Evolutionary conservation across 2,888 invertebrate genomes (phyloP).

Genomic region (Pristionchus maxplancki): DNA sequence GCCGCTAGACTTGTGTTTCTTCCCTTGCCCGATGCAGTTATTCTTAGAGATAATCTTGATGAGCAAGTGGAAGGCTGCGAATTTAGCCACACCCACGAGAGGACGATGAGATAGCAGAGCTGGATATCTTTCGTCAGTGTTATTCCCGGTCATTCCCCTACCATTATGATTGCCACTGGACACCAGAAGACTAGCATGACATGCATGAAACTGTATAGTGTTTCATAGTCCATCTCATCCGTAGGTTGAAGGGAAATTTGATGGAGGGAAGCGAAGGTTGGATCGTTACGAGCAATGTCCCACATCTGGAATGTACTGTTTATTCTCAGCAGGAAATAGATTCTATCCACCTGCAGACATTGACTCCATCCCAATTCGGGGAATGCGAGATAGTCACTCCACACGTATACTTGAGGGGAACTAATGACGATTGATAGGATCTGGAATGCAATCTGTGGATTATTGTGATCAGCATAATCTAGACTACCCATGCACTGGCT

Average conservation of each 20-base stretch:
- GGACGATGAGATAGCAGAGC: conserved; percentile 72
- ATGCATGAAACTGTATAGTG: conserved; percentile 70
- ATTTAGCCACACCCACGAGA: conserved; percentile 76
- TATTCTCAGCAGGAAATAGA: not conserved
- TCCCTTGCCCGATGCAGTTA: conserved; percentile 50
- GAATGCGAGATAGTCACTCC: conserved; percentile 72
- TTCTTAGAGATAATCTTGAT: conserved; percentile 25
- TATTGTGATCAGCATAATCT: not conserved
- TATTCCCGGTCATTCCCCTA: conserved; percentile 49
- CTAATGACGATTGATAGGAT: conserved; percentile 67
- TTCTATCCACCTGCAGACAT: conserved; percentile 64
- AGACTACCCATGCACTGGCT: conserved; percentile 46
- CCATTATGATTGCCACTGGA: conserved; percentile 72
- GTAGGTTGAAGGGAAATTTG: not conserved
- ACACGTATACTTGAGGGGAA: conserved; percentile 72
- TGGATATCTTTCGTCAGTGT: conserved; percentile 28
- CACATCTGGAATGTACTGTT: conserved; percentile 64
- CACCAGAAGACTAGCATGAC: conserved; percentile 74
- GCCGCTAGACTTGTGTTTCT: conserved; percentile 46
- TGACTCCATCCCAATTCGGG: conserved; percentile 74
- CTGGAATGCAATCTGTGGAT: conserved; percentile 58
- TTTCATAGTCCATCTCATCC: conserved; percentile 63
- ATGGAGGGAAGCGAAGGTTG: conserved; percentile 23
- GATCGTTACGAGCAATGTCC: conserved; percentile 70
- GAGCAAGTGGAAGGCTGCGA: conserved; percentile 68